Base-by-base conservation (phyloP, 2,113 vertebrate genomes). In the Xerus inauris region DNA sequence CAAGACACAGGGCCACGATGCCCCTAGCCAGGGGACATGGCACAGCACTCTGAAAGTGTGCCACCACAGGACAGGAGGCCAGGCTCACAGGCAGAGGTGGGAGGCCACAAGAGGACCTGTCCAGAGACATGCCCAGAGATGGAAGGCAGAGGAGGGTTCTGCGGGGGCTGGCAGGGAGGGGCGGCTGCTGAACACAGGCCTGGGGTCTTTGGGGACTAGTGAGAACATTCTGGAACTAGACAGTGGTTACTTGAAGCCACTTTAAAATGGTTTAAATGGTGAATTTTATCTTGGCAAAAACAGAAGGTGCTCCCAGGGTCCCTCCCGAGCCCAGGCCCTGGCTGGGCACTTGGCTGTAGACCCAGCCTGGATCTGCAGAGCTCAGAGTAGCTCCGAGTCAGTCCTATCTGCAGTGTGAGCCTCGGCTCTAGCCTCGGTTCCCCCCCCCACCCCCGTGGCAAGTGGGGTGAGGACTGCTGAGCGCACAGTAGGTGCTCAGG, bases 11-110 rank as follows among this genome's bases (percentile, higher is more conserved):
- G 54, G 42, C 32, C 3, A 0, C 0, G 9, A n/a, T 3, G 42
- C 71, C 0, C 5, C 38, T 7, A 0, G 13, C 65, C 7, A 6
- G 38, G 65, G 30, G 38, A 47, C 0, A 30, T 38, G 7, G 57
- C 28, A 1, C 8, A 0, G 19, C 3, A 13, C 51, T 16, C 54
- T 2, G 6, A 28, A 7, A 30, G 35, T 1, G 0, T 6, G 2
- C 19, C 2, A 19, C 65, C 16, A 2, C 45, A 8, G 10, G 14
- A 57, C 3, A 1, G 26, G 54, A n/a, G 69, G 80, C 28, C 20
- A 28, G 59, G 35, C 17, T 35, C 8, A 12, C 54, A 7, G 54
- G 19, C 54, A 57, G 54, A 24, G 54, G 54, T 7, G 7, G 3
- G 47, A 54, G 87, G 47, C 64, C 76, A 5, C 2, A 38, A 19